Conservation (phyloP, 2,113 vertebrate species). For the Ibidorhyncha struthersii region DNA sequence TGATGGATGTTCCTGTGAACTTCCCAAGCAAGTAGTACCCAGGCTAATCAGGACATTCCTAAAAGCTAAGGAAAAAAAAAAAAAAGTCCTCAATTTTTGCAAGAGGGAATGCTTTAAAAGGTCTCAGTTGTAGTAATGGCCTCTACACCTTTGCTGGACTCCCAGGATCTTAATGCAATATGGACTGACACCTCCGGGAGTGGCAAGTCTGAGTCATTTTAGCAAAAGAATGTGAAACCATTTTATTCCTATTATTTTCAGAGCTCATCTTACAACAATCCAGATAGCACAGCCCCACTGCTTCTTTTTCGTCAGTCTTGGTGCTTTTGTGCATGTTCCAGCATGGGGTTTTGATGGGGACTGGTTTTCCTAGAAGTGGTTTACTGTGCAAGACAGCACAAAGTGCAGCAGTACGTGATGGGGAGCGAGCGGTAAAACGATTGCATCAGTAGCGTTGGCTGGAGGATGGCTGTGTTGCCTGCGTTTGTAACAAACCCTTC, state of each 20-base stretch:
- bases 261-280: not conserved
- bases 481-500: not conserved
- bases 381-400: not conserved
- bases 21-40: not conserved
- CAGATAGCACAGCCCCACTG: not conserved
- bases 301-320: not conserved
- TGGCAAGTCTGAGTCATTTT: not conserved
- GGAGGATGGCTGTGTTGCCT: not conserved
- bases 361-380: not conserved
- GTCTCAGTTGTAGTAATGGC: not conserved
- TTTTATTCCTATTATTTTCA: not conserved
- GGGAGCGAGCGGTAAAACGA: not conserved
- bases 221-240: not conserved
- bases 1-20: not conserved
- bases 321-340: not conserved
- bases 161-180: too few relatives aligned
- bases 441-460: rapidly evolving
- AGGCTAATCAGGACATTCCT: not conserved
- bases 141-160: not conserved
- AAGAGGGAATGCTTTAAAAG: not conserved
- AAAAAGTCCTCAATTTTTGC: not conserved
- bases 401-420: not conserved
- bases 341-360: not conserved
- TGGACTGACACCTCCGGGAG: not conserved
- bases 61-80: not conserved